A percentile compares a stretch with the other conserved stretches of the same genome.
Conservation (phyloP, 2,888 invertebrate genomes). For the Diloba caeruleocephala region DNA sequence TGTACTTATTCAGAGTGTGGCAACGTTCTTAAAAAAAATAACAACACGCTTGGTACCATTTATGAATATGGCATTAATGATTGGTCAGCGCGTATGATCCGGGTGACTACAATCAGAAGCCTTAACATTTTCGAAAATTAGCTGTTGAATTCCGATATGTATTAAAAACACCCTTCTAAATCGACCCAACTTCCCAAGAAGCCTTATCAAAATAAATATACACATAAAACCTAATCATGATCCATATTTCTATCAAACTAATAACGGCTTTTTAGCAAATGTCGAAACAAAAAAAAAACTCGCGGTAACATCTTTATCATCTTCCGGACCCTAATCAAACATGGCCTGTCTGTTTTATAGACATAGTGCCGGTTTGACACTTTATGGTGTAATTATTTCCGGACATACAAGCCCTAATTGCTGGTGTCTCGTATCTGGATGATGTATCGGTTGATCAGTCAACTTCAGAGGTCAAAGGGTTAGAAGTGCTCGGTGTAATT, state of each 20-base stretch:
- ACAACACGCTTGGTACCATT: no score
- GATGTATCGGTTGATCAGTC: conserved; percentile 74
- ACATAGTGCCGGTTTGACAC: conserved; percentile 59
- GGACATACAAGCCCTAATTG: conserved; percentile 63
- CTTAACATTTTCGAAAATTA: no score
- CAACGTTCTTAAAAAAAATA: no score
- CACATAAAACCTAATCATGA: conserved; percentile 27
- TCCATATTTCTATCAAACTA: conserved; percentile 27
- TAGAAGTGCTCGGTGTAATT: conserved; percentile 52
- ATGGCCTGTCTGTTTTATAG: conserved; percentile 67
- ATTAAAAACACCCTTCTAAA: conserved; percentile 1
- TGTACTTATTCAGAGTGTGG: no score
- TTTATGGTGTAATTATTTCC: conserved; percentile 76
- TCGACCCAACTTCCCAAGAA: conserved; percentile 12
- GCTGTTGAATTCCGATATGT: neutral
- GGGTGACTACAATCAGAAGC: no score
- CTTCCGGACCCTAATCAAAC: conserved; percentile 74
- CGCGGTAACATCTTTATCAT: conserved; percentile 58
- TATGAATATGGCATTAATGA: no score
- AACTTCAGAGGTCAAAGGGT: conserved; percentile 62
- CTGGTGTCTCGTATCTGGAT: conserved; percentile 71
- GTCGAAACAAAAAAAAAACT: conserved; percentile 40
- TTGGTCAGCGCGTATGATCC: no score
- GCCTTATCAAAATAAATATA: conserved; percentile 18
- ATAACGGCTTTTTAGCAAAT: conserved; percentile 36